Base-by-base conservation (phyloP, 2,888 invertebrate genomes). In the Volucella bombylans region DNA sequence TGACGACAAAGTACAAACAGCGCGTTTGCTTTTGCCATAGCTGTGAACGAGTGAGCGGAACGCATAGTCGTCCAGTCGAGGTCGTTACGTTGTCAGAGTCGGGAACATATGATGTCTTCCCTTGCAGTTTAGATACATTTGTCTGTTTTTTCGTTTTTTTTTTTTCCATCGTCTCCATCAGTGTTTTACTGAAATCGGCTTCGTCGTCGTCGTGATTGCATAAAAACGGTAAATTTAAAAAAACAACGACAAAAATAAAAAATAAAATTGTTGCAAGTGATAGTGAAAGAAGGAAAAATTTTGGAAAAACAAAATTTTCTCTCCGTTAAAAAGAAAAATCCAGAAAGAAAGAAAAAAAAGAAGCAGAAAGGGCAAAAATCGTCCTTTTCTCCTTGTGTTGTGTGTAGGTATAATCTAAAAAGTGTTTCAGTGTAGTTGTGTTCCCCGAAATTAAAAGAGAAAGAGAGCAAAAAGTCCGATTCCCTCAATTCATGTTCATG, bases 71-170 rank as follows among this genome's bases (percentile, higher is more conserved):
- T 82, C 82, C 82, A 86, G 86, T 86, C 86, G 86, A 86, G 86
- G 86, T 86, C 86, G 86, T 86, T 86, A 80, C 86, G 86, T 86
- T 82, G 86, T 71, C 86, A 74, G 82, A 86, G 86, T 86, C 82
- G 86, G 86, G 73, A 78, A 81, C 72, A 77, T 71, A 81, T 81
- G 79, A 83, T 80, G 72, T 77, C 71, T 74, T 80, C 61, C 65
- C 61, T 83, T 83, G 83, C 83, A 74, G 52, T 71, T n/a, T 59
- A 69, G 72, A 69, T 82, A 54, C 45, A 43, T 38, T 39, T 57
- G 69, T 55, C 49, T 69, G 62, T 61, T 55, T 15, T 45, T n/a
- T 38, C 11, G 47, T 14, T 8, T 15, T 1, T 23, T 68, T 18
- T 47, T 11, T 14, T 18, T 31, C 14, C 47, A n/a, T 62, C 14